Conservation (phyloP, 1,140 invertebrate genomes). For the Helicoverpa zea region DNA sequence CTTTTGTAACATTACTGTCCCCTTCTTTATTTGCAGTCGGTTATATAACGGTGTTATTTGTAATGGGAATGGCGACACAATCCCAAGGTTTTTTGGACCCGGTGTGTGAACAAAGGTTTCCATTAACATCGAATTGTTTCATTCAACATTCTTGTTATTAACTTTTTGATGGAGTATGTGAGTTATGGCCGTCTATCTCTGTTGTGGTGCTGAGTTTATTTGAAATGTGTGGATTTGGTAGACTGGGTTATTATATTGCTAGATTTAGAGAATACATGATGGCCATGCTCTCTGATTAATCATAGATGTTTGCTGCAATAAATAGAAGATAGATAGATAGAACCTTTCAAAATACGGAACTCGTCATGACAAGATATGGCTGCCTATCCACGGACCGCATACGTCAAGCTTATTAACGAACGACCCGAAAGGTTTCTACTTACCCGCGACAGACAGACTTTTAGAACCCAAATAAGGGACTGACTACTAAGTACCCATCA, state of each 20-base stretch:
- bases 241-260: not conserved
- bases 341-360: too few relatives aligned
- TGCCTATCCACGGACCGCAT: too few relatives aligned
- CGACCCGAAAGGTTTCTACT: too few relatives aligned
- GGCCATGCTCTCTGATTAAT: too few relatives aligned
- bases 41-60: slow-evolving; percentile 28
- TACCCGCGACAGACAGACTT: too few relatives aligned
- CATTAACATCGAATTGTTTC: slow-evolving; percentile 30
- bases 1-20: slow-evolving; percentile 42
- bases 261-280: not conserved
- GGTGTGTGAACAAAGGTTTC: slow-evolving; percentile 22
- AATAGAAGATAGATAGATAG: too few relatives aligned
- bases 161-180: slow-evolving; percentile 35
- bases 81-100: slow-evolving; percentile 25
- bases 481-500: too few relatives aligned
- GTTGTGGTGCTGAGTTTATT: not conserved
- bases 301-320: too few relatives aligned
- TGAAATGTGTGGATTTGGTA: not conserved
- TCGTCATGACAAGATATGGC: too few relatives aligned
- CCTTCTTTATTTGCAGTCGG: slow-evolving; percentile 39
- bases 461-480: too few relatives aligned
- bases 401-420: too few relatives aligned
- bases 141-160: slow-evolving; percentile 35
- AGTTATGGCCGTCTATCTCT: not conserved
- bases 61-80: not conserved